These are phyloP conservation scores for Isotomurus palustris DNA, from an alignment of 2,888 invertebrate species.

Conservation along the genomic window DNA sequence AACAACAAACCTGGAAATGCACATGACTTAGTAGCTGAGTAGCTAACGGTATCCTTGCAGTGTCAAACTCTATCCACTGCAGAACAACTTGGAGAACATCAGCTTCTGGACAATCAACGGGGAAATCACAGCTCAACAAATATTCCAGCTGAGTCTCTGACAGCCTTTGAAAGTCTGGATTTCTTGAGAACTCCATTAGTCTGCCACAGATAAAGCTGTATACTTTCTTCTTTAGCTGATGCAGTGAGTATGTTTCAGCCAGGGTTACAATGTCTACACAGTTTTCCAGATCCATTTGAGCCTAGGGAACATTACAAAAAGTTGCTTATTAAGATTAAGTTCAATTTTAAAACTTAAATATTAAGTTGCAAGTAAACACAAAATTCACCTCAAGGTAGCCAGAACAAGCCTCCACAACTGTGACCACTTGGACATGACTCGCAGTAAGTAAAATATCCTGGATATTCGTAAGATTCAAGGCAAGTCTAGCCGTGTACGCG, in stretches of 20 bases:
- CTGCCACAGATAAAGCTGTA: conserved; percentile 64
- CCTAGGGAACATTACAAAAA: conserved; percentile 48
- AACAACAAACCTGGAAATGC: conserved; percentile 35
- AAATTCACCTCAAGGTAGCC: conserved; percentile 55
- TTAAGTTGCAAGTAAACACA: not conserved
- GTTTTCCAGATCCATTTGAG: conserved; percentile 65
- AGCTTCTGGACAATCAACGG: conserved; percentile 63
- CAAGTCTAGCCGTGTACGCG: conserved; percentile 63
- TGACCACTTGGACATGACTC: conserved; percentile 62
- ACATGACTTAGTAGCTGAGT: conserved; percentile 35
- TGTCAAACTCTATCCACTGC: conserved; percentile 58
- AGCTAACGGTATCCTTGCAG: conserved; percentile 41
- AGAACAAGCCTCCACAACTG: conserved; percentile 64
- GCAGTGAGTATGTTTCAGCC: conserved; percentile 64
- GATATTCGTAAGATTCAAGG: conserved; percentile 60
- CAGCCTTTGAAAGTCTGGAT: conserved; percentile 59
- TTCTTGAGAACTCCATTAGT: conserved; percentile 58
- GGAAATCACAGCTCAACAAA: conserved; percentile 62
- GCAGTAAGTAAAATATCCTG: conserved; percentile 66
- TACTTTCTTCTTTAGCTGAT: conserved; percentile 58
- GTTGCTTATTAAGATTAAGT: conserved; percentile 6
- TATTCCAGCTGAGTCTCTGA: conserved; percentile 60
- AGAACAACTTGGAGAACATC: conserved; percentile 59
- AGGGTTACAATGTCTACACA: conserved; percentile 67
- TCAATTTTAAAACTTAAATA: no score